These are phyloP conservation scores for Sinosuthora webbiana DNA, from an alignment of 2,113 vertebrate genomes.

Conservation along the genomic window DNA sequence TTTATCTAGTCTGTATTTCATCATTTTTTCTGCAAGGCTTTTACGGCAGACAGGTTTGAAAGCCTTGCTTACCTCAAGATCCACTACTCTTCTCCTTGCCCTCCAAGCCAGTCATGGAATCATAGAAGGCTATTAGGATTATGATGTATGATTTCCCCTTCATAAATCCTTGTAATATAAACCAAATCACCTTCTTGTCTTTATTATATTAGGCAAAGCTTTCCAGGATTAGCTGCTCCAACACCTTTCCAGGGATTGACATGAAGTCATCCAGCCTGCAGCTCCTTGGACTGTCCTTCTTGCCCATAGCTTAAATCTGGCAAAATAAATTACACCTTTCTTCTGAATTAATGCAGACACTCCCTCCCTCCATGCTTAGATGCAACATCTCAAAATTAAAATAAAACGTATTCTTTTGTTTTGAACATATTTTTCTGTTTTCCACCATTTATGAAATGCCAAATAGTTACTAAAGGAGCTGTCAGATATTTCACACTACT, in stretches of 20 bases:
- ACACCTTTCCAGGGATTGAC: not conserved
- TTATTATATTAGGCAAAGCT: not conserved
- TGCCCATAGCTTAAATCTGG: not conserved
- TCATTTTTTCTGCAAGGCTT: not conserved
- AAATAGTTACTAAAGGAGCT: not conserved
- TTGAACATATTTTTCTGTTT: not conserved
- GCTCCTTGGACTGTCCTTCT: not conserved
- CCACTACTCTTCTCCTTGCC: not conserved
- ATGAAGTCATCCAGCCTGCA: not conserved
- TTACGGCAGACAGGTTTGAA: not conserved
- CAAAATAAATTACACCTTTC: not conserved
- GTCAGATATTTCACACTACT: not conserved
- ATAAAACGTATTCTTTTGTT: not conserved
- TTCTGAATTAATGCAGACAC: not conserved
- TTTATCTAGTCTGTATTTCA: not conserved
- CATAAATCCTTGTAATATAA: not conserved
- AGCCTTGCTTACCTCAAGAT: not conserved
- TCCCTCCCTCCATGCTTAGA: rapidly evolving
- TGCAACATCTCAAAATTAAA: not conserved
- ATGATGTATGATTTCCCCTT: not conserved
- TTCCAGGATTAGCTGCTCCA: not conserved
- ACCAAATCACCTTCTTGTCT: not conserved
- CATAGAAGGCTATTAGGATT: not conserved
- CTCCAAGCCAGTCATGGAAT: not conserved
- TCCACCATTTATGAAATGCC: not conserved